Evolutionary conservation across 2,113 vertebrate species (phyloP).

Genomic region (Lepus europaeus): DNA sequence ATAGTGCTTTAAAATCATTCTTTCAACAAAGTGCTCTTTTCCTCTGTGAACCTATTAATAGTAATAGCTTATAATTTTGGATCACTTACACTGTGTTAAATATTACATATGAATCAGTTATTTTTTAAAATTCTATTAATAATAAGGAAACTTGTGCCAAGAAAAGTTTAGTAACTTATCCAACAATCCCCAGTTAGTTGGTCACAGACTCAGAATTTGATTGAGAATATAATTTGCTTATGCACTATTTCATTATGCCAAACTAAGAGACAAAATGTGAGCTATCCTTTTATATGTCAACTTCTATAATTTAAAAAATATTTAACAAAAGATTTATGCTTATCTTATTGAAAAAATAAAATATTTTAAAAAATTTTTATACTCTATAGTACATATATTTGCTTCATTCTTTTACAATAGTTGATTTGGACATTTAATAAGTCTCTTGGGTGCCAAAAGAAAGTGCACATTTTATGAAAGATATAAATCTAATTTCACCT

Average conservation of each 20-base stretch:
- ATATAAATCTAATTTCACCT: not conserved
- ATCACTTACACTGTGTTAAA: not conserved
- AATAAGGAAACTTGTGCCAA: not conserved
- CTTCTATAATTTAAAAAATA: constrained; percentile 3
- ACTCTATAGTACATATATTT: not conserved
- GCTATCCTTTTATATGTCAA: not conserved
- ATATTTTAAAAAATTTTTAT: not conserved
- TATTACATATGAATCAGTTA: not conserved
- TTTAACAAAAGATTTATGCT: not conserved
- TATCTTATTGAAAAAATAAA: constrained; percentile 21
- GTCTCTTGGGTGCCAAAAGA: constrained; percentile 22
- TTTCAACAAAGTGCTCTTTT: not conserved
- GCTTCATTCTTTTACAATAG: not conserved
- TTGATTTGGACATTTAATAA: not conserved
- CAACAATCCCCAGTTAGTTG: not conserved
- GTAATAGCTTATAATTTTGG: not conserved
- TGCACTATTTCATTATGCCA: not conserved
- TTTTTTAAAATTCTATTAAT: not conserved
- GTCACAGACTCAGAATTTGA: constrained; percentile 26
- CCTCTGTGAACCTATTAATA: not conserved
- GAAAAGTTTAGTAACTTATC: not conserved
- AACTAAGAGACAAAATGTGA: not conserved
- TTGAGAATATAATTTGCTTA: not conserved
- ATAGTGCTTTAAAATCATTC: not conserved
- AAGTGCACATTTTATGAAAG: constrained; percentile 23